Evolutionary conservation across 2,113 vertebrate genomes (phyloP).

Genomic region (Loxodonta africana): DNA sequence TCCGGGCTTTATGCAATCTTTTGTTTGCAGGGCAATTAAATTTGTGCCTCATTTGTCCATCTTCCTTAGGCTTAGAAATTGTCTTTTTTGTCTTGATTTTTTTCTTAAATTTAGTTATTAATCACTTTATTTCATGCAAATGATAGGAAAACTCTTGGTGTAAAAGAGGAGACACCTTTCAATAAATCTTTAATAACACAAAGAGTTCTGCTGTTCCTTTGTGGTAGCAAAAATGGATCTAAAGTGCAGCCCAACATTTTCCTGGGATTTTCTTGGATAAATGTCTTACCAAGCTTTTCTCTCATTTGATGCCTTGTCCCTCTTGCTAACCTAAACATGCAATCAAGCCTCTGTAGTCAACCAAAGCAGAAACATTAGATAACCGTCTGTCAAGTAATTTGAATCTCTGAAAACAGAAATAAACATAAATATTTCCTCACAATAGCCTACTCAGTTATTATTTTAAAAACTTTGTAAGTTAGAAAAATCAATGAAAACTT

Average conservation of each 20-base stretch:
- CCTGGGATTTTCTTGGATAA: neutral
- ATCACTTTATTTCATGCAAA: neutral
- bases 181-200: neutral
- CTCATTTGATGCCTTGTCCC: neutral
- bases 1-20: neutral
- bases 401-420: neutral
- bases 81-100: neutral
- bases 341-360: neutral
- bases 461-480: neutral
- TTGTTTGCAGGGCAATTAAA: conserved; percentile 79
- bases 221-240: neutral
- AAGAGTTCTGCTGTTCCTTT: neutral
- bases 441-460: neutral
- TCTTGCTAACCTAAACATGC: neutral
- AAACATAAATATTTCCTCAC: neutral
- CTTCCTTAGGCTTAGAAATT: neutral
- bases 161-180: neutral
- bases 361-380: neutral
- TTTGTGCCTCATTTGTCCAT: conserved; percentile 78
- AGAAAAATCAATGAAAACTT: neutral
- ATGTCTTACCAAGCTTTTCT: neutral
- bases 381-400: neutral
- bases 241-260: neutral
- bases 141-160: neutral
- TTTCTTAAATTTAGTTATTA: conserved; percentile 28